Conservation (phyloP, 2,113 vertebrate species). For the Chrysochloris asiatica region DNA sequence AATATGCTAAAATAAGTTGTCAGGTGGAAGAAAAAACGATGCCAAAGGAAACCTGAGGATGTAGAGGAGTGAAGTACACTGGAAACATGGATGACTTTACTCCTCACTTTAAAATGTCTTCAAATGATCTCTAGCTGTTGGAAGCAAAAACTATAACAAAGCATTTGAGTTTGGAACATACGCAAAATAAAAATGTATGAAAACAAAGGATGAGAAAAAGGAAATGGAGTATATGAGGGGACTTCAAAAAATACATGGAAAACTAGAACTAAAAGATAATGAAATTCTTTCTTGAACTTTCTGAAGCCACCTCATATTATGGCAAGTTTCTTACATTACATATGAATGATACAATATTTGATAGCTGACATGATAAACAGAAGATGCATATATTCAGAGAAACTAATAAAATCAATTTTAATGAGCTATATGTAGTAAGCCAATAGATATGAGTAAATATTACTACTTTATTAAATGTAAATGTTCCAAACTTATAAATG, state of each 20-base stretch:
- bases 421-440: no score
- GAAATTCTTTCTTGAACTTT: no score
- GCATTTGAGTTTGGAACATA: neutral
- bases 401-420: no score
- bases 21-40: neutral
- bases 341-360: neutral
- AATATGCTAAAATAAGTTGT: no score
- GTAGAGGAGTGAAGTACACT: neutral
- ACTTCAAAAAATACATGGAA: no score
- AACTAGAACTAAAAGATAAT: no score
- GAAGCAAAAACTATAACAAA: neutral
- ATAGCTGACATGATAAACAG: no score
- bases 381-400: no score
- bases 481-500: no score
- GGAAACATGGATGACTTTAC: neutral
- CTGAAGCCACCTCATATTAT: no score
- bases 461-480: no score
- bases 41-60: slow-evolving; percentile 4
- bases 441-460: no score
- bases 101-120: slow-evolving; percentile 23
- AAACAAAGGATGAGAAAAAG: neutral
- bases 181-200: neutral
- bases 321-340: neutral
- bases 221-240: neutral
- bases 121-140: neutral